Conservation (phyloP, 2,113 vertebrate species). For the Tinamus guttatus region DNA sequence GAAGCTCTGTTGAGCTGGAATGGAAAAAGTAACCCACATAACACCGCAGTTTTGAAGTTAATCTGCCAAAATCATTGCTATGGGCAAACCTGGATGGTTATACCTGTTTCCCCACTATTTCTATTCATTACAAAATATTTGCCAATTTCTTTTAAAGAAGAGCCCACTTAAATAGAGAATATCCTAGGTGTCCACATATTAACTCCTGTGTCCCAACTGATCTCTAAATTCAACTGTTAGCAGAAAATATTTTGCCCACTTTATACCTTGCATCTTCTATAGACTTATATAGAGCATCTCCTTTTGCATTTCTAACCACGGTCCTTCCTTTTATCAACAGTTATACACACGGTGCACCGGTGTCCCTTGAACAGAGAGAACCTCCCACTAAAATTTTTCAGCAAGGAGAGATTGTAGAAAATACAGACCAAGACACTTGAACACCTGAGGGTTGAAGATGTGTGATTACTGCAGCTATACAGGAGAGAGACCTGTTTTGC, state of each 20-base stretch:
- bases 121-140: not conserved
- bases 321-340: not conserved
- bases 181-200: not conserved
- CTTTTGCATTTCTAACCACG: not conserved
- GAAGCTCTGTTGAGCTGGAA: not conserved
- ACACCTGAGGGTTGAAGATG: no score
- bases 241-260: not conserved
- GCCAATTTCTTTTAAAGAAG: not conserved
- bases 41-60: not conserved
- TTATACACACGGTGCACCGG: not conserved
- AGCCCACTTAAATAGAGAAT: fast-evolving
- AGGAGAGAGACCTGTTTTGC: not conserved
- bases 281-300: not conserved
- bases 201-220: not conserved
- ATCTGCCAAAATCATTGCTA: not conserved
- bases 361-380: not conserved
- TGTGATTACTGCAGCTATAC: not conserved
- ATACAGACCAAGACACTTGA: not conserved
- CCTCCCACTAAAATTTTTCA: not conserved
- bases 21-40: not conserved
- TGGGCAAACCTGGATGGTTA: fast-evolving
- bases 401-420: not conserved
- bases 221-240: not conserved
- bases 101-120: not conserved
- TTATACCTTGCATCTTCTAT: not conserved